Evolutionary conservation across 2,888 invertebrate species (phyloP).

Genomic region (Melanotus villosus): DNA sequence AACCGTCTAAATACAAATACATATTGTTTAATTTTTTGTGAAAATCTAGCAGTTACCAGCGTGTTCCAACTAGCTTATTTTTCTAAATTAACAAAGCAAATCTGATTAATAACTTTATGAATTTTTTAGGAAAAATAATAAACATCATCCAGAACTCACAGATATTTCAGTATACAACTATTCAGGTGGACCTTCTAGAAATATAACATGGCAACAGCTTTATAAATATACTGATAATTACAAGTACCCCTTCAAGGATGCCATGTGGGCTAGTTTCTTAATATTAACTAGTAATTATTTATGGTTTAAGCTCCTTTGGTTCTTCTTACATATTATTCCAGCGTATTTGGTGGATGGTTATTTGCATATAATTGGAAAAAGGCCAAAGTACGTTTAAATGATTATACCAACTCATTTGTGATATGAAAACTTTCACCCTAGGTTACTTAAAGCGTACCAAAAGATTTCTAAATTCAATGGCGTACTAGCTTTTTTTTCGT

Average conservation of each 20-base stretch:
- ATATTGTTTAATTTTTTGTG: too few species aligned
- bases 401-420: neutral
- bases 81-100: neutral
- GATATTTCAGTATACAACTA: slow-evolving; percentile 38
- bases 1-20: neutral
- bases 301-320: slow-evolving; percentile 6
- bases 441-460: slow-evolving; percentile 53
- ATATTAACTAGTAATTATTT: neutral
- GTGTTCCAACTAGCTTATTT: neutral
- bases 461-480: slow-evolving; percentile 52
- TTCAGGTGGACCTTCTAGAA: slow-evolving; percentile 18
- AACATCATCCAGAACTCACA: neutral
- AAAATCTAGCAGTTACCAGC: too few species aligned
- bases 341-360: slow-evolving; percentile 26
- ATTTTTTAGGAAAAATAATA: neutral
- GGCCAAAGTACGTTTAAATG: too few species aligned
- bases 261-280: slow-evolving; percentile 20
- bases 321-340: slow-evolving; percentile 33
- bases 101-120: neutral
- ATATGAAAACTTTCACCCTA: slow-evolving; percentile 16
- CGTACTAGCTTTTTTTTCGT: slow-evolving; percentile 52
- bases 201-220: neutral
- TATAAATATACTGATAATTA: neutral
- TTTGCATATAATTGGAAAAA: slow-evolving; percentile 14
- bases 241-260: slow-evolving; percentile 6